Conservation (phyloP, 2,888 invertebrate genomes). For the Entomobrya proxima region DNA sequence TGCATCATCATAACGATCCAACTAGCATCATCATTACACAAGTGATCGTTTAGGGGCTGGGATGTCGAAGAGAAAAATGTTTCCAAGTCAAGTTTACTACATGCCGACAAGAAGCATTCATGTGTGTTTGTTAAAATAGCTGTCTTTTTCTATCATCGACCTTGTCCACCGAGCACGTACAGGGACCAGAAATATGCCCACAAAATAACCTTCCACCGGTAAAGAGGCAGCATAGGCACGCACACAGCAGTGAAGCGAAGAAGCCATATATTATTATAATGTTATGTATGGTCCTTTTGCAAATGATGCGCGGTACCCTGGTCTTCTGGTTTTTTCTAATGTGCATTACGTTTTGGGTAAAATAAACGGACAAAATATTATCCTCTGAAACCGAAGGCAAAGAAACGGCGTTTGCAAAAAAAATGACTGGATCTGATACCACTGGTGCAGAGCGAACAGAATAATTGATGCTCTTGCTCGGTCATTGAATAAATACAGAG, state of each 20-base stretch:
- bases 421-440: neutral
- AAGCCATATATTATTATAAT: too few relatives aligned
- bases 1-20: neutral
- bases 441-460: neutral
- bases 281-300: neutral
- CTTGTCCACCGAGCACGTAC: too few relatives aligned
- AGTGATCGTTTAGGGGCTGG: neutral
- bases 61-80: neutral
- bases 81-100: slow-evolving; percentile 14
- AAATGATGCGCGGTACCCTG: neutral
- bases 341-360: too few relatives aligned
- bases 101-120: neutral
- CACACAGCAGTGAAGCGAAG: too few relatives aligned
- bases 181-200: too few relatives aligned
- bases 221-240: too few relatives aligned
- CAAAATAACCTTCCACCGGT: too few relatives aligned
- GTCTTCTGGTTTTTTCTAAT: neutral
- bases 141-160: neutral
- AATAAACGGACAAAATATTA: slow-evolving; percentile 28
- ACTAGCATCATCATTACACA: neutral
- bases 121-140: neutral
- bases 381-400: neutral
- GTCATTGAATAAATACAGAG: slow-evolving; percentile 11
- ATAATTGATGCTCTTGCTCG: neutral
- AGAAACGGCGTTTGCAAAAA: neutral